Evolutionary conservation across 2,888 invertebrate species (phyloP), one percentile per base, ranked within the genome.

Genomic region (Noctua janthe): DNA sequence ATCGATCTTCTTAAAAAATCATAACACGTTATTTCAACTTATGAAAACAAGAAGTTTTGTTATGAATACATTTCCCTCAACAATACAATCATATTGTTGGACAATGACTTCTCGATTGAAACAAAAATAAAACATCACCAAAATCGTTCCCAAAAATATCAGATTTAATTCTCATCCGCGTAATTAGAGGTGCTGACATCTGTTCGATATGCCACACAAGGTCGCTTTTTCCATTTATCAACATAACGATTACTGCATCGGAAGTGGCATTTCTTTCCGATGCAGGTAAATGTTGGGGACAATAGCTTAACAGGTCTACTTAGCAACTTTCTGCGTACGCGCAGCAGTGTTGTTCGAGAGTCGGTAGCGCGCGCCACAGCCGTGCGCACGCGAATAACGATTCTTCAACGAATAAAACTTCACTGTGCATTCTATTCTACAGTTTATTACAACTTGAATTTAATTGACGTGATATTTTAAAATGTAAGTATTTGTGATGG

Each of bases 351-450:
- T 79, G 77, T 73, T 71, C 75, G 81, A 83, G 92, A 94, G 95
- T 95, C 91, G 87, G 88, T 91, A 88, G 88, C 87, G 90, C 92
- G 94, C 94, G 90, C 91, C 92, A 84, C 88, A 82, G 82, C 83
- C 81, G 92, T 91, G 92, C 94, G 94, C 94, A 94, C 95, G 95
- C 92, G 90, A 83, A 80, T 81, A 78, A 78, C 80, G 64, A 87
- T 78, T 82, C 79, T 75, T 82, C 78, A 73, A 62, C 69, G 59
- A 59, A 66, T 56, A n/a, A 75, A 73, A 83, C 73, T 85, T 81
- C 72, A 77, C 47, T 62, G 90, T 89, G 89, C 84, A 82, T 83
- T 84, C 85, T 82, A 83, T 79, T 88, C 76, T 85, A 73, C 69
- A n/a, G 74, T 76, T 81, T 83, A 80, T 76, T 78, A 78, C 70